Evolutionary conservation across 2,888 invertebrate species (phyloP).

Genomic region (Bimastos eiseni): DNA sequence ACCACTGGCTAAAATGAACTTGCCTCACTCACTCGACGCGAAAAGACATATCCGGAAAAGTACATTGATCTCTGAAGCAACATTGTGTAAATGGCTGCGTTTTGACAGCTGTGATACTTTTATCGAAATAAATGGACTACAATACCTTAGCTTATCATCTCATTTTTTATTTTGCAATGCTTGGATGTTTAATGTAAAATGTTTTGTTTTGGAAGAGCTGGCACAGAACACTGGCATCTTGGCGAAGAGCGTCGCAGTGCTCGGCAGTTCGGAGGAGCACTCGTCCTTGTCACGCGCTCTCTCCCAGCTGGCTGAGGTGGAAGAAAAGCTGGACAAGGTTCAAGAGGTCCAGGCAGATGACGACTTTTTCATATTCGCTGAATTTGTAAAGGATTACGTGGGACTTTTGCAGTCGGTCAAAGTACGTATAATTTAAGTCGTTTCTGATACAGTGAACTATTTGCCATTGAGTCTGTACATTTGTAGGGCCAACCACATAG

Average conservation of each 20-base stretch:
- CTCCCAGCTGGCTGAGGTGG: conserved; percentile 84
- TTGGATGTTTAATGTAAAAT: no score
- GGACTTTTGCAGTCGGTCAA: conserved; percentile 89
- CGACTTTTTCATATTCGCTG: conserved; percentile 88
- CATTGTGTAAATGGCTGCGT: no score
- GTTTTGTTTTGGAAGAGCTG: conserved; percentile 49
- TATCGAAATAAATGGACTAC: no score
- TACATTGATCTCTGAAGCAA: no score
- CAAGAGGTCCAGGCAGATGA: conserved; percentile 90
- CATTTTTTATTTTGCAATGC: no score
- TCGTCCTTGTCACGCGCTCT: conserved; percentile 85
- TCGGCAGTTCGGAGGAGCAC: conserved; percentile 90
- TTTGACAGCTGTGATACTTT: no score
- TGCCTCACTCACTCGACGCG: no score
- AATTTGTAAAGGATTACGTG: conserved; percentile 91
- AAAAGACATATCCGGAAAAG: no score
- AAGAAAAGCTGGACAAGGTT: conserved; percentile 72
- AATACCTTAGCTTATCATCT: no score
- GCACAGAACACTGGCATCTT: conserved; percentile 64
- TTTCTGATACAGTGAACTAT: not conserved
- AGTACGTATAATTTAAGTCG: conserved; percentile 63
- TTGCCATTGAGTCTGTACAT: no score
- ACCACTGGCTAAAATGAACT: no score
- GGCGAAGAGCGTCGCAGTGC: conserved; percentile 82
- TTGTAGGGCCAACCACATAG: no score